Base-by-base conservation (phyloP, 2,797 vertebrate species). In the Urophycis tenuis region DNA sequence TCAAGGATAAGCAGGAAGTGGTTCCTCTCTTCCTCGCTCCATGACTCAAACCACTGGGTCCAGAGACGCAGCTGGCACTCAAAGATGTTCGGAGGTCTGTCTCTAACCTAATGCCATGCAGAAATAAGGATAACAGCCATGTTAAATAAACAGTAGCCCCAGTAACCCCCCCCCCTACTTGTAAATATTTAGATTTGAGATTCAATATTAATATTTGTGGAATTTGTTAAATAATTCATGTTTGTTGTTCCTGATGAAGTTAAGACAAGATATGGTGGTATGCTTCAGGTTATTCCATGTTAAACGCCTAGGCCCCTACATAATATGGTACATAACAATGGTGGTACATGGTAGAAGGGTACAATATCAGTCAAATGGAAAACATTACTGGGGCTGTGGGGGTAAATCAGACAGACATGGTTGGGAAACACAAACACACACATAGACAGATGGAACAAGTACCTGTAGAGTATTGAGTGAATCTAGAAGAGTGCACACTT, bases 41-140 rank as follows among this genome's bases (percentile, higher is more conserved):
- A 97, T 12, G 95, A 91, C 83, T 95, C 94, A 81, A 97, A 97
- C 95, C 96, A 97, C 88, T 96, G 96, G 81, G 91, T 95, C 96
- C 96, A 97, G 78, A 97, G 92, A 49, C 94, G 94, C 36, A 97
- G 89, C 87, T 97, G 96, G 87, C 96, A 97, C 79, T 97, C 94
- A 85, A 95, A 96, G 85, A 97, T 94, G 88, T 93, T 95, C 71
- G 92, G 95, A 25, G 93, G 93, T 35, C 87, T 87, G 88, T 94
- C 94, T 53, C 88, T 91, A 7, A 97, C 93, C 90, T 94, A 82
- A 30, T 39, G 79, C 69, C 12, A 39, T 2, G 78, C 1, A 75
- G 36, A 74, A 74, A 71, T 71, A 29, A 34, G 34, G 22, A 9
- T 41, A 41, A 41, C 15, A 34, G 3, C 1, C 19, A 75, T 29